Evolutionary conservation across 2,113 vertebrate genomes (phyloP).

Genomic region (Chinchilla lanigera): DNA sequence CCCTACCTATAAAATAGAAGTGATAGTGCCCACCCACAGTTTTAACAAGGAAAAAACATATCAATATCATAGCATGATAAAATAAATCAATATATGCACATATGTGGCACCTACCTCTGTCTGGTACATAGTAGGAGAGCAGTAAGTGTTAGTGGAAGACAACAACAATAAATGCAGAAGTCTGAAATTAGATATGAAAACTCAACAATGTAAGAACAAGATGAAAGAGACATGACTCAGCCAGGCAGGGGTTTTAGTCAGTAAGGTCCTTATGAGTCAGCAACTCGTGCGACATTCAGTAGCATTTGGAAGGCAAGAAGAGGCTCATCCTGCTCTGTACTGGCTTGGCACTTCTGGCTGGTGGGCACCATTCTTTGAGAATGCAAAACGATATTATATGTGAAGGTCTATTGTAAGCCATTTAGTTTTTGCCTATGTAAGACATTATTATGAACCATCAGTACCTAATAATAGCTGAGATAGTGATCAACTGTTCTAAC

Average conservation of each 20-base stretch:
- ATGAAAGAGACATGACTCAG: slow-evolving; percentile 2
- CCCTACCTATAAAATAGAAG: slow-evolving; percentile 49
- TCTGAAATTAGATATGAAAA: slow-evolving; percentile 55
- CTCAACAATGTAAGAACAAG: background rate
- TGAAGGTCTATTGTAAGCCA: background rate
- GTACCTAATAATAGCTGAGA: background rate
- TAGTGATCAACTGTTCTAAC: background rate
- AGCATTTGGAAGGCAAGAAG: background rate
- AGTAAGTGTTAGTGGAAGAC: slow-evolving; percentile 8
- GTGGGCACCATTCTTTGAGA: background rate
- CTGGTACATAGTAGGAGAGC: background rate
- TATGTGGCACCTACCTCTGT: background rate
- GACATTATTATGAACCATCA: slow-evolving; percentile 4
- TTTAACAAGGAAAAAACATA: slow-evolving; percentile 39
- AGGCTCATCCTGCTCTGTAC: background rate
- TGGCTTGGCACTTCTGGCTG: background rate
- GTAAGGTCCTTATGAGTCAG: background rate
- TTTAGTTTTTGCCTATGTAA: background rate
- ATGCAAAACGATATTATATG: background rate
- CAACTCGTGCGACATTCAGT: background rate
- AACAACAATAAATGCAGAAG: background rate
- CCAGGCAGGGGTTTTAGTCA: background rate
- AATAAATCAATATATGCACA: background rate
- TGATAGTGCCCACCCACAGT: background rate
- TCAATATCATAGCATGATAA: background rate